Evolutionary conservation across 2,113 vertebrate species (phyloP).

Genomic region (Austrofundulus limnaeus): DNA sequence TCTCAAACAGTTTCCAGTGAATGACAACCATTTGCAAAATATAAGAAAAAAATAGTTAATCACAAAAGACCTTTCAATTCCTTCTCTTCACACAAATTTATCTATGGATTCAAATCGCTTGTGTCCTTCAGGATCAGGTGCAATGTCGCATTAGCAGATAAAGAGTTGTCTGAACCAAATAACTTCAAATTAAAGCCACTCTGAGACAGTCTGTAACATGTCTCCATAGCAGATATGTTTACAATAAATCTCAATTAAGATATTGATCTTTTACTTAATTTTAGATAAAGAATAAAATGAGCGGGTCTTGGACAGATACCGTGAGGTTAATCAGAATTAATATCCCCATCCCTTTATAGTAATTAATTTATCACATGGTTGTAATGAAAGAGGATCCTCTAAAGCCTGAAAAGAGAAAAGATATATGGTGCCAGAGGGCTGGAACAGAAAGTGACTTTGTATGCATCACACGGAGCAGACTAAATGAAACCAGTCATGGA

Average conservation of each 20-base stretch:
- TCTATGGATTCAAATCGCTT: slow-evolving; percentile 27
- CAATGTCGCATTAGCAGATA: slow-evolving; percentile 9
- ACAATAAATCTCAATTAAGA: slow-evolving; percentile 5
- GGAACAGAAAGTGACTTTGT: slow-evolving; percentile 1
- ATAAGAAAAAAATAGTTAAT: too few species aligned
- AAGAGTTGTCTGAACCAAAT: slow-evolving; percentile 13
- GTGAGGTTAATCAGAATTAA: not conserved
- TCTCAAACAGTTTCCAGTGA: not conserved
- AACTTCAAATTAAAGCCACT: slow-evolving; percentile 23
- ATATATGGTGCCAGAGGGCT: not conserved
- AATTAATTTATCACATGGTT: not conserved
- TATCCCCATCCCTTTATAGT: not conserved
- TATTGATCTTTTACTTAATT: slow-evolving; percentile 11
- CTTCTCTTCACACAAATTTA: too few species aligned
- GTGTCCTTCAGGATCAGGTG: slow-evolving; percentile 27
- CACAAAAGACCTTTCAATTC: too few species aligned
- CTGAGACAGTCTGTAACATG: not conserved
- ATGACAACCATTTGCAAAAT: not conserved
- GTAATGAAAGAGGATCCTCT: not conserved
- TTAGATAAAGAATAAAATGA: not conserved
- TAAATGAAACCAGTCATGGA: not conserved
- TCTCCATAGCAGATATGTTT: slow-evolving; percentile 3
- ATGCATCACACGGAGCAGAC: slow-evolving; percentile 4
- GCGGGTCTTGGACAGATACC: not conserved
- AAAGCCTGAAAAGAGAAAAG: slow-evolving; percentile 2